These are phyloP conservation scores for Stramonita haemastoma DNA, from an alignment of 2,888 invertebrate species.

Conservation along the genomic window DNA sequence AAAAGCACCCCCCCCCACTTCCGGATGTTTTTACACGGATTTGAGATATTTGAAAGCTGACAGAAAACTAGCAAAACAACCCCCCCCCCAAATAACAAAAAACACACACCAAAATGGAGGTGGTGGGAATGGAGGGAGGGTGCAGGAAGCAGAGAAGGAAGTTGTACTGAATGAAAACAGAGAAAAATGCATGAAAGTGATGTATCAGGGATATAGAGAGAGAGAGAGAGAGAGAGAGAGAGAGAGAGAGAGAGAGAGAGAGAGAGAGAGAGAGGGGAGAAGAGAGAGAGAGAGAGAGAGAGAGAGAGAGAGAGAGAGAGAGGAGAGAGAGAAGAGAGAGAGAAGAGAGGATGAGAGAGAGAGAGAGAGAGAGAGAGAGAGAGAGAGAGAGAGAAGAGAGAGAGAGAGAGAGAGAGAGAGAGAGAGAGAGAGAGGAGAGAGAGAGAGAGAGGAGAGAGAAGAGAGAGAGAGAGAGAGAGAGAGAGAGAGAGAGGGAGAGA, in stretches of 20 bases:
- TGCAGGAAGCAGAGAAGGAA: no score
- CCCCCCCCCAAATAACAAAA: no score
- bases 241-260: neutral
- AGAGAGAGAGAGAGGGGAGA: neutral
- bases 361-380: neutral
- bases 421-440: neutral
- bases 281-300: neutral
- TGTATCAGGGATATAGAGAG: neutral
- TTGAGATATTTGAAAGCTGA: no score
- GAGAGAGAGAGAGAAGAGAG: neutral
- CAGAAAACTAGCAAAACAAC: no score
- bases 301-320: constrained; percentile 11
- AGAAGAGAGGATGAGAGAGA: neutral
- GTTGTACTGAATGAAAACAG: no score
- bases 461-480: neutral
- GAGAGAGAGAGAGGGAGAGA: neutral
- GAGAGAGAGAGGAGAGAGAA: neutral
- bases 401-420: neutral
- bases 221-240: neutral
- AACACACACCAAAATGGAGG: no score
- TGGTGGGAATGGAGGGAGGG: no score
- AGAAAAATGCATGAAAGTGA: neutral
- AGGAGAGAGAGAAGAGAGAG: neutral
- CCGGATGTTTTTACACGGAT: no score
- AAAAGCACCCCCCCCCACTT: no score